A percentile compares a stretch with the other conserved stretches of the same genome.
Evolutionary conservation across 1,140 invertebrate genomes (phyloP).

Genomic region (Antheraea pernyi): DNA sequence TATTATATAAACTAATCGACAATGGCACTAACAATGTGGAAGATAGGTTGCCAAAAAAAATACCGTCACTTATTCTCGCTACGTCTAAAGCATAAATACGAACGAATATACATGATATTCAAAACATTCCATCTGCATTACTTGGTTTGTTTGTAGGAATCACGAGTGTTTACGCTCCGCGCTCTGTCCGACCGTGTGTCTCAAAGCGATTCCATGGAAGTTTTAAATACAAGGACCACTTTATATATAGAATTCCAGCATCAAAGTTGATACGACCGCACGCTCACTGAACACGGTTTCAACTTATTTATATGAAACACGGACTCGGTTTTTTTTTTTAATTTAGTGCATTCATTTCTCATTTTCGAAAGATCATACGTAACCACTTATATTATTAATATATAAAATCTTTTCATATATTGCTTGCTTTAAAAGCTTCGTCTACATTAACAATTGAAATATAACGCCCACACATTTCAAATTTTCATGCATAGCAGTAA

Average conservation of each 20-base stretch:
- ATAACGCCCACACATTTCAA: too few species aligned
- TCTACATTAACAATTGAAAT: too few species aligned
- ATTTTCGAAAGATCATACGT: neutral
- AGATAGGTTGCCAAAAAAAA: too few species aligned
- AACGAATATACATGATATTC: too few species aligned
- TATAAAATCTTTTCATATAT: too few species aligned
- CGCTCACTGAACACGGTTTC: neutral
- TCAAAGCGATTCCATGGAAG: constrained; percentile 1
- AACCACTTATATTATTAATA: too few species aligned
- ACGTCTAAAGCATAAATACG: too few species aligned
- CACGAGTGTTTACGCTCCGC: neutral
- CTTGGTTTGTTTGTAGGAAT: neutral
- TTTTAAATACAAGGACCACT: constrained; percentile 1
- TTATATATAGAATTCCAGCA: constrained; percentile 5
- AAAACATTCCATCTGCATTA: neutral
- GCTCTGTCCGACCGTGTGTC: neutral
- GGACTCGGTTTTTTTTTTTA: neutral
- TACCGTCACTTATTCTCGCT: too few species aligned
- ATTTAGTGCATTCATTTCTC: neutral
- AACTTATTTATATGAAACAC: neutral
- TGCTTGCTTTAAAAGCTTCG: too few species aligned
- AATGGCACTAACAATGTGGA: too few species aligned
- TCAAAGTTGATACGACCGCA: neutral
- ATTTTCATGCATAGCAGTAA: too few species aligned
- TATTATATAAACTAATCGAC: too few species aligned